Conservation (phyloP, 2,797 vertebrate genomes). For the Argyrosomus regius region DNA sequence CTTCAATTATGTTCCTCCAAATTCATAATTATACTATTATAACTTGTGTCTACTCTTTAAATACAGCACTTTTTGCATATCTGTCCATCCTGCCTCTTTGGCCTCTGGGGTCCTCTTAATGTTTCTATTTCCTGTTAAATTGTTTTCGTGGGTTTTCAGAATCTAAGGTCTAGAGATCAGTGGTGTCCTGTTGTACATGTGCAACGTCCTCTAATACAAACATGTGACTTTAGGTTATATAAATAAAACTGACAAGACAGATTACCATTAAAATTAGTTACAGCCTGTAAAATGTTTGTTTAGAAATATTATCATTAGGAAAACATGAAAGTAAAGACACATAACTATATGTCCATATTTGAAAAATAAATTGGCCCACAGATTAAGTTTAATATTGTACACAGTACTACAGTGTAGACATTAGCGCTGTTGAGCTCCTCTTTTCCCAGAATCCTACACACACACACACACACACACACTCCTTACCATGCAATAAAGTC, state of each 20-base stretch:
- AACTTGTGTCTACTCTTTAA: not conserved
- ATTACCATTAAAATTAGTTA: not conserved
- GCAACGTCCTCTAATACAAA: not conserved
- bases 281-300: not conserved
- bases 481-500: constrained; percentile 55
- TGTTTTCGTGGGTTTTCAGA: not conserved
- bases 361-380: not conserved
- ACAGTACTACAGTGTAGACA: constrained; percentile 8
- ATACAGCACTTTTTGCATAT: not conserved
- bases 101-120: no score
- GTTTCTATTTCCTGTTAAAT: no score
- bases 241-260: not conserved
- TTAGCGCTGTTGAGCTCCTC: constrained; percentile 5
- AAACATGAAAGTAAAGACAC: not conserved
- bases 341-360: not conserved
- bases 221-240: not conserved
- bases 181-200: not conserved
- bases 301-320: not conserved
- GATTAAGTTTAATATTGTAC: not conserved
- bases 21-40: not conserved
- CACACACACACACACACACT: constrained; percentile 28
- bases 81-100: not conserved
- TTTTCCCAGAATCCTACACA: constrained; percentile 30
- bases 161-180: not conserved
- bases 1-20: not conserved